Evolutionary conservation across 2,888 invertebrate species (phyloP).

Genomic region (Doris montereyensis): DNA sequence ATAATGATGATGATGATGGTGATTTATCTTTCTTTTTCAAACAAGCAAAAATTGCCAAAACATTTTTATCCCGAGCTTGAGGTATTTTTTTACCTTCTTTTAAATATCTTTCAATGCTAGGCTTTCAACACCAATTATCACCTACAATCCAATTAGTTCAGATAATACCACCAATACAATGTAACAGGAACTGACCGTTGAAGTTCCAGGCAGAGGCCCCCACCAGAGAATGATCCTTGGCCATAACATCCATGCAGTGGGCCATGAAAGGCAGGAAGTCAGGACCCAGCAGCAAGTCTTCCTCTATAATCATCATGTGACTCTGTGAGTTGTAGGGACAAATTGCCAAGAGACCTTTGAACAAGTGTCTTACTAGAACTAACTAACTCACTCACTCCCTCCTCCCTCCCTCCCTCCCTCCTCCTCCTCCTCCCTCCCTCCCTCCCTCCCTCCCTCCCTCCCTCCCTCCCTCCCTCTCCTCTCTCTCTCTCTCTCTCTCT

Average conservation of each 20-base stretch:
- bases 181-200: slow-evolving; percentile 62
- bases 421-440: too few species aligned
- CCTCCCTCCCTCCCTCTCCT: not conserved
- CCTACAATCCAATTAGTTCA: too few species aligned
- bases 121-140: too few species aligned
- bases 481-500: not conserved
- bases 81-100: too few species aligned
- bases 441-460: not conserved
- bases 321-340: too few species aligned
- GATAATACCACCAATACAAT: too few species aligned
- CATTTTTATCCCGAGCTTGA: too few species aligned
- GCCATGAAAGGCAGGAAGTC: slow-evolving; percentile 75
- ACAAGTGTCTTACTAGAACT: slow-evolving; percentile 9
- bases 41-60: too few species aligned
- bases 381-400: not conserved
- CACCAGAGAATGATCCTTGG: slow-evolving; percentile 70
- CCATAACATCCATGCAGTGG: slow-evolving; percentile 71
- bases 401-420: not conserved
- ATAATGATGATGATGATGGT: too few species aligned
- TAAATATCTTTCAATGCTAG: too few species aligned
- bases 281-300: slow-evolving; percentile 74
- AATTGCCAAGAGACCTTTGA: not conserved
- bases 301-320: slow-evolving; percentile 74
- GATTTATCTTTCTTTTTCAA: too few species aligned
- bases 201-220: slow-evolving; percentile 74